phyloP scores from a whole-genome alignment of 2,797 vertebrate genomes.

The Hypotaenidia okinawae region DNA sequence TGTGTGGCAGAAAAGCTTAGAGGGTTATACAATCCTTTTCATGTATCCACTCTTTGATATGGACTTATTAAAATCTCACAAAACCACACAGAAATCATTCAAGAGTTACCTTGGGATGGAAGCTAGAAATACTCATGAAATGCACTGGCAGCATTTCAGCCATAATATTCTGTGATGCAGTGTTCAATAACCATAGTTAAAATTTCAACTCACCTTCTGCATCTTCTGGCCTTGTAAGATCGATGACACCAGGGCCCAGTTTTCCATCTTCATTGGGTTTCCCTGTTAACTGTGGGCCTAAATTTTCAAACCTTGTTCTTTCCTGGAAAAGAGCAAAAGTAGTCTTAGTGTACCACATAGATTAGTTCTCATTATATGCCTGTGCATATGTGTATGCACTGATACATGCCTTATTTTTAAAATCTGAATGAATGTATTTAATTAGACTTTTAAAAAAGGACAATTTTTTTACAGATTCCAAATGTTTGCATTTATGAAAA shows the following conservation, averaged over 20 bases:
- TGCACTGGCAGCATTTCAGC: not conserved
- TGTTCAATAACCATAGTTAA: not conserved
- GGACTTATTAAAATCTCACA: not conserved
- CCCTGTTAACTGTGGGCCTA: slow-evolving; percentile 89
- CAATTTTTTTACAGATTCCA: slow-evolving; percentile 32
- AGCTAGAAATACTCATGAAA: not conserved
- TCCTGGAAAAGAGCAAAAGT: slow-evolving; percentile 84
- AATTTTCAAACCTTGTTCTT: slow-evolving; percentile 92
- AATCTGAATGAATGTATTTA: slow-evolving; percentile 13
- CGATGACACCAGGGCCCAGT: slow-evolving; percentile 95
- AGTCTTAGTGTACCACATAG: slow-evolving; percentile 1
- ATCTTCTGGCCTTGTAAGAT: slow-evolving; percentile 98
- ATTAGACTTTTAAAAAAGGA: slow-evolving; percentile 45
- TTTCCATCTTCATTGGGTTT: slow-evolving; percentile 95
- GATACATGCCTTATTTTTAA: slow-evolving; percentile 11
- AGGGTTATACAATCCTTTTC: not conserved
- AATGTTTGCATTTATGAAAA: slow-evolving; percentile 66
- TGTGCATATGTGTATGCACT: not conserved
- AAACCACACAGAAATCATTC: not conserved
- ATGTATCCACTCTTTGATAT: not conserved
- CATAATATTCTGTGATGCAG: not conserved
- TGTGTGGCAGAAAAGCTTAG: not conserved
- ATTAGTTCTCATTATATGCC: not conserved
- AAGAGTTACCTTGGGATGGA: not conserved
- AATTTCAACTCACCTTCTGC: slow-evolving; percentile 89